Conservation (phyloP, 2,888 invertebrate genomes). For the Alentia gelatinosa region DNA sequence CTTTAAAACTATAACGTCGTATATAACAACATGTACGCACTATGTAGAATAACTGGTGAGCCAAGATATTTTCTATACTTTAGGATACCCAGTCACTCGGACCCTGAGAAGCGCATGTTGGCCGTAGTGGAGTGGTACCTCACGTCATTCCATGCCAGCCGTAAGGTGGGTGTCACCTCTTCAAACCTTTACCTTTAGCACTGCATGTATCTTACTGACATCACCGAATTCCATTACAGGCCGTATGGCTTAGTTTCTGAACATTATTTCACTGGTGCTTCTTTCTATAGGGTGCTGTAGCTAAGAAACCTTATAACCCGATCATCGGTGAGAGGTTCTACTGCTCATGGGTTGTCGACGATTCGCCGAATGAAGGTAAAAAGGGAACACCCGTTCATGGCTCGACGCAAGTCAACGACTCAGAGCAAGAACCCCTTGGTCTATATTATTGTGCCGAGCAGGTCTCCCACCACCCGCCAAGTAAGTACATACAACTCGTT, state of each 20-base stretch:
- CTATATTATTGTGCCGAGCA: conserved; percentile 81
- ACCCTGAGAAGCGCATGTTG: conserved; percentile 80
- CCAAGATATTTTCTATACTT: too few relatives aligned
- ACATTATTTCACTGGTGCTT: not conserved
- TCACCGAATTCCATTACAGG: not conserved
- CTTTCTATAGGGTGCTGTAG: conserved; percentile 76
- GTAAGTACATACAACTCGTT: conserved; percentile 72
- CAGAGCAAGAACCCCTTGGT: conserved; percentile 37
- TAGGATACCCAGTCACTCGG: conserved; percentile 74
- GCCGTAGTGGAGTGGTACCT: conserved; percentile 82
- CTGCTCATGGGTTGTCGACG: conserved; percentile 82
- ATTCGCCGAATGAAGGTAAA: not conserved
- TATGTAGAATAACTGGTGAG: too few relatives aligned
- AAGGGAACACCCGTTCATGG: not conserved
- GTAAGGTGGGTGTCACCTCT: conserved; percentile 74
- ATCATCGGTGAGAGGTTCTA: conserved; percentile 83
- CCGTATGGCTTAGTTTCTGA: not conserved
- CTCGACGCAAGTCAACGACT: not conserved
- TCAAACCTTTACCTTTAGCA: not conserved
- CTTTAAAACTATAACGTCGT: too few relatives aligned
- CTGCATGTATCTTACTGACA: not conserved
- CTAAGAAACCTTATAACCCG: conserved; percentile 83
- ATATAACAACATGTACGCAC: too few relatives aligned
- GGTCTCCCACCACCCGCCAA: conserved; percentile 83
- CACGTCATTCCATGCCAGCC: conserved; percentile 81